Evolutionary conservation across 2,888 invertebrate genomes (phyloP), one percentile per base, ranked within the genome.

Genomic region (Ophion ventricosus): DNA sequence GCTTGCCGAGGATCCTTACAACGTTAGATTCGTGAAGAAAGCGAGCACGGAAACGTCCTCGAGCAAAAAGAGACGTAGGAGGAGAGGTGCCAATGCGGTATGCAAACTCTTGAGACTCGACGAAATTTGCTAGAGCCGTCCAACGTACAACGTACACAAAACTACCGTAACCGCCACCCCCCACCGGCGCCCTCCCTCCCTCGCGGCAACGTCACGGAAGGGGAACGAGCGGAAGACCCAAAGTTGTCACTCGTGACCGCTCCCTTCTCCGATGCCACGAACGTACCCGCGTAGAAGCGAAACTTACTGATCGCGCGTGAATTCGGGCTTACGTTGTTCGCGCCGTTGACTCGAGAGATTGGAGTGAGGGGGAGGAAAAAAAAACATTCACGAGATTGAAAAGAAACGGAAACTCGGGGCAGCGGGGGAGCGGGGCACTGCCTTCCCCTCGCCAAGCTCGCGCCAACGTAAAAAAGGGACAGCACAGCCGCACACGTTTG

Each of bases 1-100:
- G 93, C 95, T 99, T 75, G 98, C 98, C 76, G 99, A 99, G 94
- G 99, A 99, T 94, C 98, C 98, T 8, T 98, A 97, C 94, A 99
- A 99, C 94, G 96, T 99, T 85, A 96, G 97, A 91, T 98, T 98
- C 93, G 95, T 97, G 61, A 98, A 97, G 94, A 97, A 97, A 93
- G 96, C 97, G 90, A 96, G 96, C 93, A 96, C 96, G 90, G 95
- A 96, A 87, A 95, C 96, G 88, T 95, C 49, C 49, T 49, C 96
- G 84, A 93, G 90, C 83, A 96, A 96, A 92, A 95, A 96, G 85
- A 95, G 96, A 85, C 95, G 97, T 90, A 95, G 96, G 94, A 96
- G 96, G 95, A 95, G 96, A 93, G 95, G 95, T 75, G 91, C 91
- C 79, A 92, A 91, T 61, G 91, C 90, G 54, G 91, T 91, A 63